Evolutionary conservation across 1,140 invertebrate species (phyloP).

Genomic region (Chymomyza costata): DNA sequence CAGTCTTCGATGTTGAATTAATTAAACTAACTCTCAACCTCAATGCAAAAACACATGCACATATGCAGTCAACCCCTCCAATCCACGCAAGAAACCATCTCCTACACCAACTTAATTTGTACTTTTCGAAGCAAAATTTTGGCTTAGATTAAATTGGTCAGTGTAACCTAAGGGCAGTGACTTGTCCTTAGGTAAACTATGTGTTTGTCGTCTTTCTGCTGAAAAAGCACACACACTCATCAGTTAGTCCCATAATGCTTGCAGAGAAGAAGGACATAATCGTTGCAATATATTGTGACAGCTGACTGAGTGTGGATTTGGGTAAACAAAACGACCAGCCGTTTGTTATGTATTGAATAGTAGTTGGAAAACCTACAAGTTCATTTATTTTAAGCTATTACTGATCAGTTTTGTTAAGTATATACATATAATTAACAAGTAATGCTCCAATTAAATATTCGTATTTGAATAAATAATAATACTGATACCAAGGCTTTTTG

Average conservation of each 20-base stretch:
- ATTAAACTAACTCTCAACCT: constrained; percentile 61
- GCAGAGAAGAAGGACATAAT: constrained; percentile 49
- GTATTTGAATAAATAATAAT: too few species aligned
- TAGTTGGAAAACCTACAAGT: too few species aligned
- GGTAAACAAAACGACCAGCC: too few species aligned
- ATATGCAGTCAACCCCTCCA: too few species aligned
- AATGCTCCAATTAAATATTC: too few species aligned
- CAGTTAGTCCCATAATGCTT: too few species aligned
- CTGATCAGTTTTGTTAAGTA: too few species aligned
- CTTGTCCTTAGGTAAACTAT: constrained; percentile 9
- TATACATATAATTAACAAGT: too few species aligned
- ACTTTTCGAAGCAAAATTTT: constrained; percentile 48
- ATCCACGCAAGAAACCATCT: constrained; percentile 11
- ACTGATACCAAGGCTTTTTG: too few species aligned
- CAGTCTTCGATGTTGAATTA: constrained; percentile 60
- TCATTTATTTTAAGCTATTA: too few species aligned
- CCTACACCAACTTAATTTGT: constrained; percentile 55
- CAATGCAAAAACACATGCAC: constrained; percentile 4
- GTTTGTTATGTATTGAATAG: too few species aligned
- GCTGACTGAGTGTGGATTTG: too few species aligned
- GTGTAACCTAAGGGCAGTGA: constrained; percentile 60
- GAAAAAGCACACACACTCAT: constrained; percentile 13
- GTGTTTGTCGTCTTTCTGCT: constrained; percentile 8
- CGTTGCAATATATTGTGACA: constrained; percentile 29
- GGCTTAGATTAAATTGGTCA: constrained; percentile 42